Evolutionary conservation across 2,888 invertebrate species (phyloP).

Genomic region (Phania funesta): DNA sequence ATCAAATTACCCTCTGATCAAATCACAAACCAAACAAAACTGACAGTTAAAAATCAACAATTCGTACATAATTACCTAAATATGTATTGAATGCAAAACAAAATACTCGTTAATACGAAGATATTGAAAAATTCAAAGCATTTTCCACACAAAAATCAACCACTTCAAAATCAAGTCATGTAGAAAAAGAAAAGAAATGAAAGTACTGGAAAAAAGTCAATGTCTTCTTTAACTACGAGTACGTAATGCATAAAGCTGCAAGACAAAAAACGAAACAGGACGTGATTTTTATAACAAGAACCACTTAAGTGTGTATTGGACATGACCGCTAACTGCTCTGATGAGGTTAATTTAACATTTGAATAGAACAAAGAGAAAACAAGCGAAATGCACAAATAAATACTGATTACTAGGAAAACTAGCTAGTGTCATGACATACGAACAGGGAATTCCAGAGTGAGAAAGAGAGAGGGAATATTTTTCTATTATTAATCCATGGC

Average conservation of each 20-base stretch:
- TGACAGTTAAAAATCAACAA: constrained; percentile 67
- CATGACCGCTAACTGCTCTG: constrained; percentile 61
- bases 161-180: constrained; percentile 55
- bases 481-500: too few species aligned
- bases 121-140: constrained; percentile 49
- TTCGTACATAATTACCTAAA: constrained; percentile 57
- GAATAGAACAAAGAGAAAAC: constrained; percentile 32
- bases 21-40: constrained; percentile 63
- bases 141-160: constrained; percentile 57
- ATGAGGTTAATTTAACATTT: constrained; percentile 65
- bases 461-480: too few species aligned
- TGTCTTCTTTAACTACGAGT: constrained; percentile 10
- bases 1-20: constrained; percentile 64
- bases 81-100: constrained; percentile 49
- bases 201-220: constrained; percentile 48
- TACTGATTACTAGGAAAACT: constrained; percentile 54
- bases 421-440: constrained; percentile 17
- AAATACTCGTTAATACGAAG: constrained; percentile 4
- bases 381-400: constrained; percentile 14
- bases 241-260: constrained; percentile 7
- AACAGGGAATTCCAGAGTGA: background rate
- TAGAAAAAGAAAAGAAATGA: constrained; percentile 39
- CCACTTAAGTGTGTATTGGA: constrained; percentile 55
- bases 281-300: constrained; percentile 59
- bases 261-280: constrained; percentile 36